phyloP scores from a whole-genome alignment of 2,888 invertebrate genomes.

The Ashinkailepas kermadecensis region DNA sequence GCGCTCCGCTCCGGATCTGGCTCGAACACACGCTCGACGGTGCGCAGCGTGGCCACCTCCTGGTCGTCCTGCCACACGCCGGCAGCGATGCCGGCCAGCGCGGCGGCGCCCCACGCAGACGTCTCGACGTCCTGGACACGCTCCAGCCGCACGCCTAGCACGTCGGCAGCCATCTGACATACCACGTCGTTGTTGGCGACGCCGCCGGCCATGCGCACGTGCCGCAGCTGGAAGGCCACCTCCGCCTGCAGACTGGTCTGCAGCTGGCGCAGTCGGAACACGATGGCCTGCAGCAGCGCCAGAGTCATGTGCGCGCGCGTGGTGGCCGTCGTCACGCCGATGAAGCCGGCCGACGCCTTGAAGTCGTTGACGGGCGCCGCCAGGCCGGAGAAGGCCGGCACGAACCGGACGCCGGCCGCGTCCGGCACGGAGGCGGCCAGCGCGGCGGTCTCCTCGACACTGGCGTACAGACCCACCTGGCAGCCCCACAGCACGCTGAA shows the following conservation, averaged over 20 bases:
- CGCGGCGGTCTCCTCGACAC: slow-evolving; percentile 56
- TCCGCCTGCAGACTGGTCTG: slow-evolving; percentile 64
- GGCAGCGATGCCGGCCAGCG: slow-evolving; percentile 68
- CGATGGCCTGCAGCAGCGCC: slow-evolving; percentile 76
- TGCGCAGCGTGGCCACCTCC: slow-evolving; percentile 54
- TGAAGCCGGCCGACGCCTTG: slow-evolving; percentile 72
- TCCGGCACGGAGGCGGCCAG: slow-evolving; percentile 61
- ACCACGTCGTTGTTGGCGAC: slow-evolving; percentile 86
- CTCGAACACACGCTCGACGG: slow-evolving; percentile 46
- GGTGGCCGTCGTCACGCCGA: slow-evolving; percentile 64
- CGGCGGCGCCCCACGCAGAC: slow-evolving; percentile 76
- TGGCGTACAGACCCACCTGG: slow-evolving; percentile 48
- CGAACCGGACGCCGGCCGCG: slow-evolving; percentile 71
- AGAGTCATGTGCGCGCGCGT: slow-evolving; percentile 68
- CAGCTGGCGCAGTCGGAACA: slow-evolving; percentile 70
- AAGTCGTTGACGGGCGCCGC: slow-evolving; percentile 86
- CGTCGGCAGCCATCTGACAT: slow-evolving; percentile 75
- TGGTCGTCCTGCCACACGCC: slow-evolving; percentile 66
- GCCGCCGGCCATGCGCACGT: slow-evolving; percentile 71
- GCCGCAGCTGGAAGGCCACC: slow-evolving; percentile 47
- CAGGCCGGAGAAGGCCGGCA: slow-evolving; percentile 82
- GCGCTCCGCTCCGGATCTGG: slow-evolving; percentile 31
- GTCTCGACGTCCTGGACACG: slow-evolving; percentile 65
- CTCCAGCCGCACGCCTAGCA: slow-evolving; percentile 66
- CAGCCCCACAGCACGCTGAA: slow-evolving; percentile 78